These are phyloP conservation scores for Athalia circularis DNA, from an alignment of 2,888 invertebrate species.

Conservation along the genomic window DNA sequence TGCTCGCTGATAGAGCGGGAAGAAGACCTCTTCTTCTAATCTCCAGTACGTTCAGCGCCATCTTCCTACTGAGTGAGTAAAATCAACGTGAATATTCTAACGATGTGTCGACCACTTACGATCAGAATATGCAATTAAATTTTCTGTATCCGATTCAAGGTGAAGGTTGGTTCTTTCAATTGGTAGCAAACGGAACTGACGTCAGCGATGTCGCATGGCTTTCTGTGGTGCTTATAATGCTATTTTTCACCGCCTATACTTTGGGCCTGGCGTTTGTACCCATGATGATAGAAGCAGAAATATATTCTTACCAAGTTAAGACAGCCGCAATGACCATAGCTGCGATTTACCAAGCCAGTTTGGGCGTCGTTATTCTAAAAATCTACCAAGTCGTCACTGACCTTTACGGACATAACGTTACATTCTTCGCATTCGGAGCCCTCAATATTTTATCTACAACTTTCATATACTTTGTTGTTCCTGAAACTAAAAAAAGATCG, in stretches of 20 bases:
- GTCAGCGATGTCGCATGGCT: too few species aligned
- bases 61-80: neutral
- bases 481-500: conserved; percentile 2
- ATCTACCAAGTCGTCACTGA: neutral
- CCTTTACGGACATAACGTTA: neutral
- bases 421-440: neutral
- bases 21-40: conserved; percentile 13
- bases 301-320: too few species aligned
- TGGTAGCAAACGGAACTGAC: too few species aligned
- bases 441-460: neutral
- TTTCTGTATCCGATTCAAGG: neutral
- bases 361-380: neutral
- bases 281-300: too few species aligned
- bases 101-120: neutral
- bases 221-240: too few species aligned
- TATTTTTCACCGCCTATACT: too few species aligned
- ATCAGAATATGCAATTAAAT: neutral
- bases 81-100: neutral
- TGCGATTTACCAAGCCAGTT: too few species aligned
- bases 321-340: too few species aligned
- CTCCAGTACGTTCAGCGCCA: neutral
- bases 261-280: too few species aligned
- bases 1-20: neutral
- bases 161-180: too few species aligned
- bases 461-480: conserved; percentile 8